Conservation (phyloP, 2,113 vertebrate genomes). For the Uria lomvia region DNA sequence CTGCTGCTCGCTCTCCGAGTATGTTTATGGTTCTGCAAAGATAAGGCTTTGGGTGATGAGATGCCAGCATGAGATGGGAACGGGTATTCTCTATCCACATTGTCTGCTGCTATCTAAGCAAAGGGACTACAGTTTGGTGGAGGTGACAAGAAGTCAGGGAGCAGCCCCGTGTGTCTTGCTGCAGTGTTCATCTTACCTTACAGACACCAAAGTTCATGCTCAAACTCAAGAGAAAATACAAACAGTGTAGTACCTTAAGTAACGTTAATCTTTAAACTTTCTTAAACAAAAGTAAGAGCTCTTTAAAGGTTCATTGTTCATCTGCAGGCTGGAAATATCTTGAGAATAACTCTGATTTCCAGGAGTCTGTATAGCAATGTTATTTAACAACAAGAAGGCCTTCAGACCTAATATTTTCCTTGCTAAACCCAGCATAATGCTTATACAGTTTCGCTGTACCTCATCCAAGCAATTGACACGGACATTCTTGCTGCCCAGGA, state of each 20-base stretch:
- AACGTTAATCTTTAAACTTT: not conserved
- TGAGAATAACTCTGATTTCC: not conserved
- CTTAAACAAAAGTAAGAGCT: not conserved
- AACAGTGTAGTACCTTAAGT: not conserved
- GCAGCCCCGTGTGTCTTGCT: fast-evolving
- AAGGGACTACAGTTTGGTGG: not conserved
- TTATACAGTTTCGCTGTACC: conserved; percentile 73
- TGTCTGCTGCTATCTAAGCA: not conserved
- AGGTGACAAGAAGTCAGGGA: not conserved
- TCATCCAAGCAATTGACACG: conserved; percentile 97
- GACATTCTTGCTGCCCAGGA: conserved; percentile 93
- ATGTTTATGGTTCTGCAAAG: not conserved
- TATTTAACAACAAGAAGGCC: not conserved
- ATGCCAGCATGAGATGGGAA: not conserved
- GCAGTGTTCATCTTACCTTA: not conserved
- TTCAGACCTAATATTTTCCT: not conserved
- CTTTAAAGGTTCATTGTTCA: not conserved
- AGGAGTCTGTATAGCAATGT: not conserved
- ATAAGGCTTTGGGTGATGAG: not conserved
- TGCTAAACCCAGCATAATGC: not conserved
- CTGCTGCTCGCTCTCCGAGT: not conserved
- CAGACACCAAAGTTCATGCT: not conserved
- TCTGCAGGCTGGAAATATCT: not conserved
- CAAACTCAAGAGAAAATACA: not conserved
- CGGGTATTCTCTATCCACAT: not conserved